phyloP scores from a whole-genome alignment of 2,888 invertebrate species.

The Cephus sareptanus region DNA sequence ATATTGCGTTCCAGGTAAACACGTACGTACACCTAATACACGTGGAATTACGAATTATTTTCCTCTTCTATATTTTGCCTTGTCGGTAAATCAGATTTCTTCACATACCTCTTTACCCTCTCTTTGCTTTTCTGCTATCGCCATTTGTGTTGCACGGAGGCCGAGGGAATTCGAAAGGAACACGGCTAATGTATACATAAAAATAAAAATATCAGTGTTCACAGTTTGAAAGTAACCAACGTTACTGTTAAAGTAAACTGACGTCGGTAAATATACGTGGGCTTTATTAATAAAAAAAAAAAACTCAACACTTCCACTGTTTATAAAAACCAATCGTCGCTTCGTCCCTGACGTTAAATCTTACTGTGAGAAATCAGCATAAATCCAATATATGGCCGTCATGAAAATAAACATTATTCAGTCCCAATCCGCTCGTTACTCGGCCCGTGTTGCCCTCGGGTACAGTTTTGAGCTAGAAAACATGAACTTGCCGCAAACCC shows the following conservation, averaged over 20 bases:
- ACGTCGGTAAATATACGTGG: background rate
- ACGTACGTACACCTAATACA: background rate
- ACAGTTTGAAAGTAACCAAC: background rate
- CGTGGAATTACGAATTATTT: background rate
- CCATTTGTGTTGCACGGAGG: background rate
- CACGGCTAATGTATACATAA: too few species aligned
- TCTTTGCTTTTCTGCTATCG: too few species aligned
- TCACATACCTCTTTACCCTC: background rate
- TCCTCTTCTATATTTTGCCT: background rate
- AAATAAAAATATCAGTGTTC: background rate
- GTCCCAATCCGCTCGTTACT: background rate
- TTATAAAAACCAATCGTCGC: background rate
- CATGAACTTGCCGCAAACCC: background rate
- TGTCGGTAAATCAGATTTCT: background rate
- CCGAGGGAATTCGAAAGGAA: background rate
- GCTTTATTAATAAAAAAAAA: background rate
- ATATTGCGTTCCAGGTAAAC: background rate
- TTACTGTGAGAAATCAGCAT: background rate
- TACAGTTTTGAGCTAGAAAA: background rate
- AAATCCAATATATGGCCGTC: background rate
- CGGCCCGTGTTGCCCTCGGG: background rate
- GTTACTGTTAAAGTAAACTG: background rate
- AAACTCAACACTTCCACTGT: background rate
- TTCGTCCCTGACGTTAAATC: background rate
- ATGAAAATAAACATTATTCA: background rate